Percentiles rank a stretch among this genome's conserved stretches.
phyloP scores from a whole-genome alignment of 2,888 invertebrate genomes.

The Mactromeris polynyma region DNA sequence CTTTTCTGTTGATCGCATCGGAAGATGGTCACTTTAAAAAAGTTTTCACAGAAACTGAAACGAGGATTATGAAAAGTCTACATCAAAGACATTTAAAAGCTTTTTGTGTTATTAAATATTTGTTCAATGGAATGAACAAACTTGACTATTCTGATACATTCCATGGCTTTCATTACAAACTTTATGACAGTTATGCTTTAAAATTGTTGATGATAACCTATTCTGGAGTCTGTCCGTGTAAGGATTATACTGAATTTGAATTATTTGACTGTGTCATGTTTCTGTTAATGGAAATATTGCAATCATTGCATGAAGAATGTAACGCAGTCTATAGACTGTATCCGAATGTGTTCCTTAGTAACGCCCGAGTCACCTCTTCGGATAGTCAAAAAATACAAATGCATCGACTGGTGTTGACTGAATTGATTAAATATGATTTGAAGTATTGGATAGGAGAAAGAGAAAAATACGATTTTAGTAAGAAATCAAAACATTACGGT shows the following conservation, averaged over 20 bases:
- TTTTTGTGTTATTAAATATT: conserved; percentile 43
- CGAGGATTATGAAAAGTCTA: conserved; percentile 20
- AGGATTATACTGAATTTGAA: conserved; percentile 35
- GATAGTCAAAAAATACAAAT: neutral
- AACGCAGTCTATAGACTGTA: neutral
- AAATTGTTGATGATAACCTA: conserved; percentile 24
- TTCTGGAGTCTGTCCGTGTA: conserved; percentile 18
- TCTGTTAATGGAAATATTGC: neutral
- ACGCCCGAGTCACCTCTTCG: neutral
- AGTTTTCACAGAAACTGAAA: conserved; percentile 43
- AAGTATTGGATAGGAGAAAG: conserved; percentile 53
- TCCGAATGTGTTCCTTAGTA: neutral
- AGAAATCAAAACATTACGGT: neutral
- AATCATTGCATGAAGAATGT: conserved; percentile 7
- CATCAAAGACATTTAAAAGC: conserved; percentile 37
- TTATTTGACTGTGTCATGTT: conserved; percentile 34
- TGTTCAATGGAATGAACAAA: conserved; percentile 39
- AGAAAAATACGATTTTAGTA: conserved; percentile 53
- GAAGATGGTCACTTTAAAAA: conserved; percentile 45
- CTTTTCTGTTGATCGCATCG: conserved; percentile 26
- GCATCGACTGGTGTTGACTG: neutral
- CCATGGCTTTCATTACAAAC: neutral
- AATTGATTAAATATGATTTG: conserved; percentile 50
- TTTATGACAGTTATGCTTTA: conserved; percentile 26
- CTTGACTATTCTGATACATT: neutral